Base-by-base conservation (phyloP, 2,113 vertebrate genomes). In the Alligator mississippiensis region DNA sequence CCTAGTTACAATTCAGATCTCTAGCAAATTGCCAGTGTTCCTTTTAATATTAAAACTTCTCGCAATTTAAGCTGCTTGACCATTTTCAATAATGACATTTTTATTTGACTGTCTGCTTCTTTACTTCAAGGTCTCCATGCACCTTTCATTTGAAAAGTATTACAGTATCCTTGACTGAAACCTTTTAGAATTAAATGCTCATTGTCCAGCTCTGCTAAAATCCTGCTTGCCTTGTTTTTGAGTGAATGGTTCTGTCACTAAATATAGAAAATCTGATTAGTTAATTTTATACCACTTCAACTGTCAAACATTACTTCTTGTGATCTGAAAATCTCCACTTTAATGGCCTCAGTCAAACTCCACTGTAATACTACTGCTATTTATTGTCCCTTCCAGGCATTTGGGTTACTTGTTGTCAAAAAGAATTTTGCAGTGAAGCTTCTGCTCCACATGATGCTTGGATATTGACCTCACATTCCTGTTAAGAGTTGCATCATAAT, bases 41-140 rank as follows among this genome's bases (percentile, higher is more conserved):
- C 77, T 94, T 92, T 89, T 70, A 93, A 84, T 89, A 89, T 77
- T 89, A 93, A 85, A 88, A 94, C 81, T 90, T 91, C 57, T 76
- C 1, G 80, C 47, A 47, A 47, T 47, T 47, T 47, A 47, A 61
- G 10, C 19, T 87, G 72, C 77, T 93, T 86, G 84, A 64, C 64
- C 83, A 24, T 86, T 90, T 95, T 94, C 86, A 87, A 57, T 55
- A 87, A 78, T 92, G 62, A 28, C 54, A 34, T 30, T 82, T 81
- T 25, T 58, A 84, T 72, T n/a, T 87, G 60, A 59, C 85, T 89
- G 82, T 60, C 74, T 92, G 89, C 90, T 90, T 93, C 34, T 92
- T 93, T 91, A 63, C 28, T 59, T 91, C 72, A 66, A 54, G 89
- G 60, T 80, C 90, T 84, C 59, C 93, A 0, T 93, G 88, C 70